Percentiles rank a stretch among this genome's conserved stretches.
Evolutionary conservation across 2,888 invertebrate species (phyloP).

Genomic region (Fragum fragum): DNA sequence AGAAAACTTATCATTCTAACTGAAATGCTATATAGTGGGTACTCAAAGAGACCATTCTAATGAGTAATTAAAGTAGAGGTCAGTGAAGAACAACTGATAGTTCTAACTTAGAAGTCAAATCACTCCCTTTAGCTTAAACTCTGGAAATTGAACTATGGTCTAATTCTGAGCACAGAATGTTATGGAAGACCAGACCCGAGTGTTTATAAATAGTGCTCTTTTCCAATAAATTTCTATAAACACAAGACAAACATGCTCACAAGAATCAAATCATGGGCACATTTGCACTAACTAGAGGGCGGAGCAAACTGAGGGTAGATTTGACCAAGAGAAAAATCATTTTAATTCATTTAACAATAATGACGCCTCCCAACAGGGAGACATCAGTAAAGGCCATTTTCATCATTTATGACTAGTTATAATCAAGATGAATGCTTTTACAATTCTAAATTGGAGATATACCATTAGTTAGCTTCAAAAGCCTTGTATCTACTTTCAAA

Average conservation of each 20-base stretch:
- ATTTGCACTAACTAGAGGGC: conserved; percentile 84
- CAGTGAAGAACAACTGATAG: no score
- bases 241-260: conserved; percentile 92
- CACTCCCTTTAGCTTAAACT: no score
- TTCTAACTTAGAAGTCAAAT: no score
- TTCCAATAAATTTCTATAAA: conserved; percentile 94
- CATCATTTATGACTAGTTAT: no score
- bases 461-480: no score
- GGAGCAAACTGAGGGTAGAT: conserved; percentile 66
- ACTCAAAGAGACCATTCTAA: no score
- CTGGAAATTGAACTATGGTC: neutral
- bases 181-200: conserved; percentile 89
- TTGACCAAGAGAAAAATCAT: conserved; percentile 18
- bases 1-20: no score
- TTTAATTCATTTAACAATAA: conserved; percentile 25
- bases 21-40: no score
- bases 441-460: no score
- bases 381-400: conserved; percentile 27
- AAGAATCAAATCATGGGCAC: conserved; percentile 65
- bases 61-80: no score
- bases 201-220: conserved; percentile 96
- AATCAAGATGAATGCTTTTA: no score
- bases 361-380: conserved; percentile 45
- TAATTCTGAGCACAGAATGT: conserved; percentile 27
- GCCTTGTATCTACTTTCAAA: no score